Percentiles rank a stretch among this genome's conserved stretches.
Evolutionary conservation across 2,888 invertebrate species (phyloP).

Genomic region (Globia sparganii): DNA sequence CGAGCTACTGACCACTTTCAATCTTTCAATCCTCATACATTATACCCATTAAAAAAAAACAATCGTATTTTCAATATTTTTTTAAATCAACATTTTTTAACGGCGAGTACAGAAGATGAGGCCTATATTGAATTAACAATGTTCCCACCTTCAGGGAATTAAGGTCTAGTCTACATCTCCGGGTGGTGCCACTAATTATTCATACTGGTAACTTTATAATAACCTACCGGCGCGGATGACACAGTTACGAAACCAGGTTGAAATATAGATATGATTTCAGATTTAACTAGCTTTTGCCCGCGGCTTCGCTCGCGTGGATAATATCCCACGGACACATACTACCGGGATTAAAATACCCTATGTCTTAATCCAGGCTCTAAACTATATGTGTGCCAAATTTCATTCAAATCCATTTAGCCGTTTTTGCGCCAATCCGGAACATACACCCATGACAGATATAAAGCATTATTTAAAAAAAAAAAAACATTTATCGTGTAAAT

Average conservation of each 20-base stretch:
- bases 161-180: constrained; percentile 18
- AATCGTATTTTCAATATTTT: constrained; percentile 17
- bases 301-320: background rate
- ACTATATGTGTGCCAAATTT: background rate
- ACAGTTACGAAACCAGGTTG: constrained; percentile 30
- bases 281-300: constrained; percentile 9
- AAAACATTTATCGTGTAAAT: background rate
- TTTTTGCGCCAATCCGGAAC: background rate
- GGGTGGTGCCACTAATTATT: constrained; percentile 32
- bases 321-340: background rate
- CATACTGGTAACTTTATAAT: constrained; percentile 43
- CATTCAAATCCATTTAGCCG: background rate
- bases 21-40: background rate
- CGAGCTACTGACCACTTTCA: no score
- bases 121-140: constrained; percentile 39
- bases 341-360: background rate
- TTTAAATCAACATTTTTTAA: constrained; percentile 32
- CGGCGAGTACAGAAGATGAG: constrained; percentile 30
- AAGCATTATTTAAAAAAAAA: background rate
- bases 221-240: constrained; percentile 26
- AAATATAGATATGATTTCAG: background rate
- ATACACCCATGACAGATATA: background rate
- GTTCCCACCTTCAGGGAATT: constrained; percentile 26
- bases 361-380: background rate
- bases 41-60: constrained; percentile 14